Conservation (phyloP, 2,888 invertebrate genomes). For the Hemithea aestivaria region DNA sequence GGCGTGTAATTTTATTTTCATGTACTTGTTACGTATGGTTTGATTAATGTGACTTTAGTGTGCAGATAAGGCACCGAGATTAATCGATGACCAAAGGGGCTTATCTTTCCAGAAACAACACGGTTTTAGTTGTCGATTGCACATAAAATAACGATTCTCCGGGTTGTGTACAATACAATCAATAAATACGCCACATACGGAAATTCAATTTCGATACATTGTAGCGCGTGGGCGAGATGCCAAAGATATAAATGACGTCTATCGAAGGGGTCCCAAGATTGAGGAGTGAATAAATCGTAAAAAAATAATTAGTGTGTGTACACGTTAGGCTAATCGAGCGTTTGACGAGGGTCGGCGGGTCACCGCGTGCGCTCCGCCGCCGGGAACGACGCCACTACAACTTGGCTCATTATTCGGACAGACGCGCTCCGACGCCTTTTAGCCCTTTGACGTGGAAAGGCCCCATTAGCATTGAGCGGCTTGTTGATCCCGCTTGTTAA, state of each 20-base stretch:
- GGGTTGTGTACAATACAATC: slow-evolving; percentile 37
- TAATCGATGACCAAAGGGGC: slow-evolving; percentile 20
- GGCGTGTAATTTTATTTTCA: slow-evolving; percentile 39
- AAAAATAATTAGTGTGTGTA: slow-evolving; percentile 65
- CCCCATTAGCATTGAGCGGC: slow-evolving; percentile 73
- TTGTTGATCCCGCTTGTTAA: slow-evolving; percentile 74
- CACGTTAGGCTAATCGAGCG: slow-evolving; percentile 71
- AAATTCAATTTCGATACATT: slow-evolving; percentile 53
- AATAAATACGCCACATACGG: slow-evolving; percentile 49
- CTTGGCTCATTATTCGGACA: slow-evolving; percentile 73
- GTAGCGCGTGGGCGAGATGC: slow-evolving; percentile 49
- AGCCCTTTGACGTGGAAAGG: slow-evolving; percentile 74
- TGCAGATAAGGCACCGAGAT: slow-evolving; percentile 7
- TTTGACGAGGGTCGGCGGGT: slow-evolving; percentile 74
- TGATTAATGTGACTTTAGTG: slow-evolving; percentile 29
- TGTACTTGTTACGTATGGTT: slow-evolving; percentile 36
- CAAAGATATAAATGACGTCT: slow-evolving; percentile 49
- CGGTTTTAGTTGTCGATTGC: slow-evolving; percentile 31
- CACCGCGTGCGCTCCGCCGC: slow-evolving; percentile 48
- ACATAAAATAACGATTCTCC: slow-evolving; percentile 43
- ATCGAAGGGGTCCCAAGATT: slow-evolving; percentile 40
- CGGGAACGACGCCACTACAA: slow-evolving; percentile 51
- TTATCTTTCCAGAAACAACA: slow-evolving; percentile 30
- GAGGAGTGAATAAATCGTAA: slow-evolving; percentile 46
- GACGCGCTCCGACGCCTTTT: slow-evolving; percentile 72